phyloP scores from a whole-genome alignment of 2,113 vertebrate genomes.

The Fukomys damarensis region DNA sequence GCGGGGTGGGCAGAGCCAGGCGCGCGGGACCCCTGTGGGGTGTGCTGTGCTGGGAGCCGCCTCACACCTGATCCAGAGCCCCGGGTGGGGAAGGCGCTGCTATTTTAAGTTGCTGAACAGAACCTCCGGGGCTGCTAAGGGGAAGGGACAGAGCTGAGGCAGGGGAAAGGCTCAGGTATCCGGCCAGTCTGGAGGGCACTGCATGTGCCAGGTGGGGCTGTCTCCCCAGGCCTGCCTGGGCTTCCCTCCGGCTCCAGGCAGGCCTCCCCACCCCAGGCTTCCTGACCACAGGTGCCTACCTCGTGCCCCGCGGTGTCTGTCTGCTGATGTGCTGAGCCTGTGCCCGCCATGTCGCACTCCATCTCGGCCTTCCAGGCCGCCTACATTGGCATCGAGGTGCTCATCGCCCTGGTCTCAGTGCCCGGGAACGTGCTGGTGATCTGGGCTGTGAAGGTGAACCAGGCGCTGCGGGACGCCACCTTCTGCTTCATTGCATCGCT shows the following conservation, averaged over 20 bases:
- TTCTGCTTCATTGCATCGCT: constrained; percentile 97
- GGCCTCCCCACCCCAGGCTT: constrained; percentile 61
- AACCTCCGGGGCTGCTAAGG: constrained; percentile 15
- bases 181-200: constrained; percentile 1
- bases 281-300: constrained; percentile 70
- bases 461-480: constrained; percentile 94
- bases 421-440: constrained; percentile 98
- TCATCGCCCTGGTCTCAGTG: constrained; percentile 95
- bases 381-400: constrained; percentile 95
- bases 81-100: constrained; percentile 41
- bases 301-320: constrained; percentile 10
- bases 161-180: neutral
- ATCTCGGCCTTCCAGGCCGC: constrained; percentile 88
- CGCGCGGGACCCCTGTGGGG: constrained; percentile 1
- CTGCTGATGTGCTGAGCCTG: constrained; percentile 73
- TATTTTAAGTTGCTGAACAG: constrained; percentile 74
- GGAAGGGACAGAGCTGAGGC: constrained; percentile 60
- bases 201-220: neutral
- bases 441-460: constrained; percentile 98
- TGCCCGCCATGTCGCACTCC: constrained; percentile 87
- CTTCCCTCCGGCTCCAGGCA: neutral
- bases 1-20: constrained; percentile 43
- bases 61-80: constrained; percentile 70
- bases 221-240: neutral
- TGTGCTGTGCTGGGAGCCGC: neutral